These are phyloP conservation scores for Elaphurus davidianus DNA, from an alignment of 2,113 vertebrate genomes.

Conservation along the genomic window DNA sequence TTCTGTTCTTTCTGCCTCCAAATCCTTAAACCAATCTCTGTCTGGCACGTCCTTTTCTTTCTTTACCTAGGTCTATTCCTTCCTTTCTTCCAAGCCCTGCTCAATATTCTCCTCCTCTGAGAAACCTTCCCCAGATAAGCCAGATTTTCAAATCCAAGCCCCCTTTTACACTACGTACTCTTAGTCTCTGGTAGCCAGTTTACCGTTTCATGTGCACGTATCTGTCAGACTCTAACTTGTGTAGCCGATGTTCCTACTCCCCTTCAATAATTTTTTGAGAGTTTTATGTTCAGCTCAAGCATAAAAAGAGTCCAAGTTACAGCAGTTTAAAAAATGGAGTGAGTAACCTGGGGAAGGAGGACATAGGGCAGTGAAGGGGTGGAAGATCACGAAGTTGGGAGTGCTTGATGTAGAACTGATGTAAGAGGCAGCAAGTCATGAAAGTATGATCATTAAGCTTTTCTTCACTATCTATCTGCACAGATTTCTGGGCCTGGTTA, in stretches of 20 bases:
- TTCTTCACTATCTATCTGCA: neutral
- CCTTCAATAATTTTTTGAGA: conserved; percentile 15
- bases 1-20: neutral
- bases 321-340: conserved; percentile 30
- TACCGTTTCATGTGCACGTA: neutral
- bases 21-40: neutral
- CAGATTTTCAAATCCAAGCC: neutral
- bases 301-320: conserved; percentile 24
- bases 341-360: neutral
- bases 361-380: neutral
- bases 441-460: neutral
- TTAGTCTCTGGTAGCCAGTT: neutral
- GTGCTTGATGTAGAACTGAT: neutral
- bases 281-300: conserved; percentile 52
- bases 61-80: neutral
- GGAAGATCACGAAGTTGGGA: neutral
- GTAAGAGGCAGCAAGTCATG: neutral
- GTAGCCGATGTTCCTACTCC: neutral
- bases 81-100: neutral
- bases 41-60: neutral
- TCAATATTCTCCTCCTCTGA: neutral
- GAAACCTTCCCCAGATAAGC: neutral
- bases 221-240: conserved; percentile 22
- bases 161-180: neutral
- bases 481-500: neutral